Evolutionary conservation across 2,113 vertebrate species (phyloP).

Genomic region (Eulemur rufifrons): DNA sequence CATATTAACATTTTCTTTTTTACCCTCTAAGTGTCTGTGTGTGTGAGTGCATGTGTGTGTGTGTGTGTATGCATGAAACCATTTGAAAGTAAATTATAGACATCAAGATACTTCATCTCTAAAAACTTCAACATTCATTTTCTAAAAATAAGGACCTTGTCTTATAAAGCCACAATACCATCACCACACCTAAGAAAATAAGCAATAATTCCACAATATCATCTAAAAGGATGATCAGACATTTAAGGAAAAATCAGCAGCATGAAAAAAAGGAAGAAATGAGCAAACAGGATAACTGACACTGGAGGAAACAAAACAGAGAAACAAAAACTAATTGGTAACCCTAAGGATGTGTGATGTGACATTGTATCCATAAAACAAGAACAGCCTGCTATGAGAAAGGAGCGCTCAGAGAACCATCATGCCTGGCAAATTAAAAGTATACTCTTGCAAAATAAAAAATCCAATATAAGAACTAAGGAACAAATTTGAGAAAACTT

Average conservation of each 20-base stretch:
- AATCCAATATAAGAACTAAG: background rate
- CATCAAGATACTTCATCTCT: background rate
- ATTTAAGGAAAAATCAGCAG: background rate
- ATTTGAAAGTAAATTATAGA: background rate
- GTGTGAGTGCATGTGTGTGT: accelerated
- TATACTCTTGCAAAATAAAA: background rate
- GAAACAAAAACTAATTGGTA: background rate
- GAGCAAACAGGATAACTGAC: background rate
- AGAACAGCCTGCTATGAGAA: background rate
- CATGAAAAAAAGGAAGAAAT: background rate
- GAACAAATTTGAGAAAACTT: background rate
- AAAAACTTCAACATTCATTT: background rate
- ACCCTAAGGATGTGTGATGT: background rate
- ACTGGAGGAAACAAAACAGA: background rate
- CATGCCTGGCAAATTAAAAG: background rate
- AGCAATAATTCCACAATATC: background rate
- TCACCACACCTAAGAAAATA: background rate
- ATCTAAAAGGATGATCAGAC: background rate
- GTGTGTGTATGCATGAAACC: background rate
- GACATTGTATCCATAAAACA: background rate
- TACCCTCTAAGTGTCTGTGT: background rate
- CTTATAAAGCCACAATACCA: background rate
- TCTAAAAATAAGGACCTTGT: constrained; percentile 30
- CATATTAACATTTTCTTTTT: background rate
- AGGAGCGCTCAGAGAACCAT: background rate